phyloP scores from a whole-genome alignment of 2,888 invertebrate genomes.

The Tetramorium bicarinatum region DNA sequence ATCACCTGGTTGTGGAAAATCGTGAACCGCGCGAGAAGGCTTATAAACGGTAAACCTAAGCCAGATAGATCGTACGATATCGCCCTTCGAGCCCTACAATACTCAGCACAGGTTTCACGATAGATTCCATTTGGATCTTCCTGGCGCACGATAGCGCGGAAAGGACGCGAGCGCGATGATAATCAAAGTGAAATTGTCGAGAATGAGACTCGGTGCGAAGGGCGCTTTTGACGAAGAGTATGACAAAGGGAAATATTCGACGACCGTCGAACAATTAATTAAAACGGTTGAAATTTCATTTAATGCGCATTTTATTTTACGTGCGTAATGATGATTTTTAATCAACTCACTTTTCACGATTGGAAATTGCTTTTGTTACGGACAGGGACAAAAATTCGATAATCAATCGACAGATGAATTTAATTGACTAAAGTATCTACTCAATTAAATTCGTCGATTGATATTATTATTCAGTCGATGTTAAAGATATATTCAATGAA shows the following conservation, averaged over 20 bases:
- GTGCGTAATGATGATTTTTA: conserved; percentile 23
- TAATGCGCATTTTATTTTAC: conserved; percentile 32
- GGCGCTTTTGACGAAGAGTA: neutral
- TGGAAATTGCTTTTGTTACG: neutral
- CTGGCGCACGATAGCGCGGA: conserved; percentile 27
- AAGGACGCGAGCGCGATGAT: conserved; percentile 3
- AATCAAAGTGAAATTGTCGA: conserved; percentile 49
- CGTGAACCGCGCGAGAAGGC: conserved; percentile 65
- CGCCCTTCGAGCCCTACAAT: conserved; percentile 43
- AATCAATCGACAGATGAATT: neutral
- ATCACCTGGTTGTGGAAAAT: conserved; percentile 76
- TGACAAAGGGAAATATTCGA: conserved; percentile 33
- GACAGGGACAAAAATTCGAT: neutral
- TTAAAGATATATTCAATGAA: conserved; percentile 11
- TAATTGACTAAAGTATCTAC: neutral
- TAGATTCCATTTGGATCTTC: conserved; percentile 62
- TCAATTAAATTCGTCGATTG: too few relatives aligned
- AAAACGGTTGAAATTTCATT: conserved; percentile 16
- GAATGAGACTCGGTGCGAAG: conserved; percentile 4
- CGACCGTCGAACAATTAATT: conserved; percentile 31
- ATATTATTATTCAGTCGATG: neutral
- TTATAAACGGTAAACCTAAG: conserved; percentile 58
- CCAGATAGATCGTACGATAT: conserved; percentile 62
- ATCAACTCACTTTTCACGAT: neutral
- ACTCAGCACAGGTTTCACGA: neutral